Percentiles rank a stretch among this genome's conserved stretches.
Conservation (phyloP, 2,797 vertebrate species). For the Siniperca obscura region DNA sequence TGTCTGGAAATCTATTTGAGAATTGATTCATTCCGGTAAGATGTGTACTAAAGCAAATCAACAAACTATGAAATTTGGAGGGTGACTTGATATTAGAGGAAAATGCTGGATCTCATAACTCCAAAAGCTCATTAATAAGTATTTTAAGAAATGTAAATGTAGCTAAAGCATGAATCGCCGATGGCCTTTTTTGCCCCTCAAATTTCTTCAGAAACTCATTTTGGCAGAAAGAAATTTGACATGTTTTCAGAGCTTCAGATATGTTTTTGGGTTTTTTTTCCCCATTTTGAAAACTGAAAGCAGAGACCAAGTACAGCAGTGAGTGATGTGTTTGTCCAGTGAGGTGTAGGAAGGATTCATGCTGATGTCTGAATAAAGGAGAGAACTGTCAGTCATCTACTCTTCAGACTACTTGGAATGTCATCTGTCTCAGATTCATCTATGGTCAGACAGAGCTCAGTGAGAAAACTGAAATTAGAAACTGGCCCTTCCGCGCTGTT, state of each 20-base stretch:
- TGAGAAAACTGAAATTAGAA: constrained; percentile 31
- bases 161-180: not conserved
- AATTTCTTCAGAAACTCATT: constrained; percentile 17
- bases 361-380: constrained; percentile 44
- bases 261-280: not conserved
- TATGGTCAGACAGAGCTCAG: constrained; percentile 13
- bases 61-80: not conserved
- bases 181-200: not conserved
- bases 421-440: constrained; percentile 38
- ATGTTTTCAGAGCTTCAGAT: constrained; percentile 18
- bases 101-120: not conserved
- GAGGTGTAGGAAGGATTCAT: constrained; percentile 38
- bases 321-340: constrained; percentile 41
- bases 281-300: constrained; percentile 23
- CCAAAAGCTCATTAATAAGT: not conserved
- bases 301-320: constrained; percentile 22
- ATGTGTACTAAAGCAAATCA: not conserved
- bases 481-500: constrained; percentile 32
- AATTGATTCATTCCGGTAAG: not conserved
- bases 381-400: constrained; percentile 41
- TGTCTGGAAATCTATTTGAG: not conserved
- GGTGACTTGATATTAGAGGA: not conserved
- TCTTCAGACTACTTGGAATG: constrained; percentile 34
- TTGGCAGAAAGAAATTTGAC: constrained; percentile 16
- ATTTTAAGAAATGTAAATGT: not conserved